Evolutionary conservation across 2,888 invertebrate species (phyloP), one percentile per base, ranked within the genome.

Genomic region (Microctonus hyperodae): DNA sequence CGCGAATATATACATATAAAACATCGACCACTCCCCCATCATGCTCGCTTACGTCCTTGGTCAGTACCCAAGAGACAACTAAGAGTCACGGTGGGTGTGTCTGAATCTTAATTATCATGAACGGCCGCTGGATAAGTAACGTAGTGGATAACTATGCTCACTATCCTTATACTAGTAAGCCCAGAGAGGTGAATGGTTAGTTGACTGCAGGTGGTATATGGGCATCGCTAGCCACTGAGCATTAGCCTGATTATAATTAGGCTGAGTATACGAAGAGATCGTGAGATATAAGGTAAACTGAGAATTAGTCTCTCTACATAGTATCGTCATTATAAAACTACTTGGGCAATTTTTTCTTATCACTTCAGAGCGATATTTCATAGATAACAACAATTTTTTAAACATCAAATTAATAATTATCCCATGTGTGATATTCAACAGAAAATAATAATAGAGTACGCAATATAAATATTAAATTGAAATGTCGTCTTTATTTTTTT

Each of bases 181-280:
- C 58, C 58, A 25, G 22, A 60, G 50, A 64, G 48, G 65, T 64
- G 58, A 57, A 61, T 61, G 60, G 44, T 16, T 44, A 44, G 65
- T 57, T 57, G 64, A 50, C 53, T 40, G 59, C 67, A 65, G 60
- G 68, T 70, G 67, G 65, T 33, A 44, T 33, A 44, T 44, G 35
- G 64, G 60, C 66, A 72, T 28, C 37, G 70, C 73, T 73, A 75
- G 73, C 74, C 78, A 73, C 67, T 74, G 76, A 79, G 79, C 83
- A 84, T 83, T 83, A 83, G 83, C 76, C 79, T 83, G 83, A 84
- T 84, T 83, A 83, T 82, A 84, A 84, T 84, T 83, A 83, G 82
- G 75, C 82, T 83, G 81, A 83, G 83, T 83, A 82, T 76, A 75
- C 76, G 62, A 69, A 64, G 64, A 81, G 83, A 83, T 83, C 76